These are phyloP conservation scores for Danio rerio DNA, from an alignment of 2,113 vertebrate species.

Conservation along the genomic window DNA sequence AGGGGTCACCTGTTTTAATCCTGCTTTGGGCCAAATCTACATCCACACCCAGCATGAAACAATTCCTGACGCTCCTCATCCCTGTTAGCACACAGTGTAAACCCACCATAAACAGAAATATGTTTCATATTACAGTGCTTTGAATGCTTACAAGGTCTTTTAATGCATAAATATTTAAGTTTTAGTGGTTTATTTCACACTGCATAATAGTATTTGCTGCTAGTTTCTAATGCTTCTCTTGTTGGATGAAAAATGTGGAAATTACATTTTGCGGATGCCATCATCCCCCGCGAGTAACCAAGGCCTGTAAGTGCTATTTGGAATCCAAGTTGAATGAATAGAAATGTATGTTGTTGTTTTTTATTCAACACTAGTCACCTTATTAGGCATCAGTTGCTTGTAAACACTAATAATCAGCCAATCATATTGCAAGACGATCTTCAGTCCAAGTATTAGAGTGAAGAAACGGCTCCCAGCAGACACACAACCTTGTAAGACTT, in stretches of 20 bases:
- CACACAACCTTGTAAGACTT: too few relatives aligned
- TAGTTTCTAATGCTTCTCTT: neutral
- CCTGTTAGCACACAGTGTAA: conserved; percentile 1
- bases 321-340: too few relatives aligned
- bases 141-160: neutral
- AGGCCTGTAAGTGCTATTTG: too few relatives aligned
- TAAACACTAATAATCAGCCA: too few relatives aligned
- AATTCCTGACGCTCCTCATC: conserved; percentile 60
- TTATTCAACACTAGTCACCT: too few relatives aligned
- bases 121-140: neutral
- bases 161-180: neutral
- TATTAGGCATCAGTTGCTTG: too few relatives aligned
- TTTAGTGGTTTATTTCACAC: neutral
- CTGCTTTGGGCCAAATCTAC: conserved; percentile 55
- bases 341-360: too few relatives aligned
- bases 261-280: conserved; percentile 9
- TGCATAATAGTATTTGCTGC: neutral
- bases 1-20: conserved; percentile 66
- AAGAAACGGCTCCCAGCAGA: too few relatives aligned
- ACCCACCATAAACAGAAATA: neutral
- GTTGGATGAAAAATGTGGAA: neutral
- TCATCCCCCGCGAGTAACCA: neutral
- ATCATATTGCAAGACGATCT: too few relatives aligned
- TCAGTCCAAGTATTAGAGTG: too few relatives aligned
- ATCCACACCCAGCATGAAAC: conserved; percentile 57